A percentile compares a stretch with the other conserved stretches of the same genome.
Evolutionary conservation across 2,888 invertebrate genomes (phyloP).

Genomic region (Heliconius cydno): DNA sequence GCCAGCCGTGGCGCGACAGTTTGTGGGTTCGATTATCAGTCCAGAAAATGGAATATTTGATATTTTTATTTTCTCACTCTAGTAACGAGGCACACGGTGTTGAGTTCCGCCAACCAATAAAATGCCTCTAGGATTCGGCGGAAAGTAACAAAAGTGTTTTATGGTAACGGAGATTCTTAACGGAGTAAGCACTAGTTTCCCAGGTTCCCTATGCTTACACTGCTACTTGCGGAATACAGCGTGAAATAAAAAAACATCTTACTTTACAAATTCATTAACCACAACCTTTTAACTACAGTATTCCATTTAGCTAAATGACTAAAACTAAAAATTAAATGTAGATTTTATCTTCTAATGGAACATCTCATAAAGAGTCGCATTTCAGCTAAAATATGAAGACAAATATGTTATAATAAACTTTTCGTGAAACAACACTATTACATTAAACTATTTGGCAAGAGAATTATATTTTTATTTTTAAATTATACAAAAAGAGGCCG

Average conservation of each 20-base stretch:
- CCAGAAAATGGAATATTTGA: too few species aligned
- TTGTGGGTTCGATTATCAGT: too few species aligned
- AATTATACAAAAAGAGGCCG: neutral
- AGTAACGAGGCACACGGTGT: too few species aligned
- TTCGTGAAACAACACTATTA: constrained; percentile 19
- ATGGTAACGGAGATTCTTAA: too few species aligned
- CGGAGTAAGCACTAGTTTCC: too few species aligned
- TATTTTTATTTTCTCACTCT: too few species aligned
- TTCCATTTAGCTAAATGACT: constrained; percentile 4
- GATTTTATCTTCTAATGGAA: constrained; percentile 21
- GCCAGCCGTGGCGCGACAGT: too few species aligned
- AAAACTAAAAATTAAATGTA: constrained; percentile 15
- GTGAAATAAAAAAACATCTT: neutral
- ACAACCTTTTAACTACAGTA: neutral
- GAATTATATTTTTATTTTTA: neutral
- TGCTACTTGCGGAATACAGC: too few species aligned
- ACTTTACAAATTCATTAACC: neutral
- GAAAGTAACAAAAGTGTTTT: too few species aligned
- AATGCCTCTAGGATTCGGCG: neutral
- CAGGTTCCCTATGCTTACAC: too few species aligned
- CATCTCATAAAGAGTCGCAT: constrained; percentile 20
- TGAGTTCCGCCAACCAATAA: too few species aligned
- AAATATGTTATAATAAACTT: constrained; percentile 22
- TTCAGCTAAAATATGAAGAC: constrained; percentile 13
- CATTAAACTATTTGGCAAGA: constrained; percentile 11